A percentile compares a stretch with the other conserved stretches of the same genome.
phyloP scores from a whole-genome alignment of 2,888 invertebrate genomes.

The Dicycla oo region DNA sequence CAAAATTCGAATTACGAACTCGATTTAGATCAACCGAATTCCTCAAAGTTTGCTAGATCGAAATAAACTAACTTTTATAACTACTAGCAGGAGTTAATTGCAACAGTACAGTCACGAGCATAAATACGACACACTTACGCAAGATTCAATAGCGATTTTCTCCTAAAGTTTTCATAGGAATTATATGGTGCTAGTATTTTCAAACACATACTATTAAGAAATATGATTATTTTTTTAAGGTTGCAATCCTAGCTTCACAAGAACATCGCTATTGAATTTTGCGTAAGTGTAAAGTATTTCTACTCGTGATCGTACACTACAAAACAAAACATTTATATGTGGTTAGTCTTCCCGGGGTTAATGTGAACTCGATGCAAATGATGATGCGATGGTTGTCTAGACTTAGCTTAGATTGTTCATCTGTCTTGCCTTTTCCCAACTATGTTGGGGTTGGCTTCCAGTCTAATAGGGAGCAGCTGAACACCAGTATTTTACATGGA shows the following conservation, averaged over 20 bases:
- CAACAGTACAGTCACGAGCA: constrained; percentile 4
- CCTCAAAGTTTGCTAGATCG: not conserved
- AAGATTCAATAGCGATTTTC: not conserved
- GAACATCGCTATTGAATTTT: not conserved
- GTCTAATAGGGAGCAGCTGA: no score
- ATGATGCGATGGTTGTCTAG: constrained; percentile 16
- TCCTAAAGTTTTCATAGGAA: not conserved
- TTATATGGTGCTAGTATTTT: not conserved
- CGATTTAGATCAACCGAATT: not conserved
- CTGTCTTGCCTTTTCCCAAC: no score
- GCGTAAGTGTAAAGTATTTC: not conserved
- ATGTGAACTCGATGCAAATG: constrained; percentile 41
- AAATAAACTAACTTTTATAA: constrained; percentile 10
- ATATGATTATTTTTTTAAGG: not conserved
- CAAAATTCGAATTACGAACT: not conserved
- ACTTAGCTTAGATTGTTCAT: constrained; percentile 17
- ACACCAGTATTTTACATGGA: no score
- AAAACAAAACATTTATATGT: constrained; percentile 22
- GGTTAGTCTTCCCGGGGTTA: constrained; percentile 13
- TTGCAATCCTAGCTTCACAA: not conserved
- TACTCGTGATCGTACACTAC: not conserved
- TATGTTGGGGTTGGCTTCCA: no score
- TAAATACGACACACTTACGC: not conserved
- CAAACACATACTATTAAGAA: not conserved
- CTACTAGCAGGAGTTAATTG: not conserved